Base-by-base conservation (phyloP, 2,888 invertebrate genomes). In the Acleris cristana region DNA sequence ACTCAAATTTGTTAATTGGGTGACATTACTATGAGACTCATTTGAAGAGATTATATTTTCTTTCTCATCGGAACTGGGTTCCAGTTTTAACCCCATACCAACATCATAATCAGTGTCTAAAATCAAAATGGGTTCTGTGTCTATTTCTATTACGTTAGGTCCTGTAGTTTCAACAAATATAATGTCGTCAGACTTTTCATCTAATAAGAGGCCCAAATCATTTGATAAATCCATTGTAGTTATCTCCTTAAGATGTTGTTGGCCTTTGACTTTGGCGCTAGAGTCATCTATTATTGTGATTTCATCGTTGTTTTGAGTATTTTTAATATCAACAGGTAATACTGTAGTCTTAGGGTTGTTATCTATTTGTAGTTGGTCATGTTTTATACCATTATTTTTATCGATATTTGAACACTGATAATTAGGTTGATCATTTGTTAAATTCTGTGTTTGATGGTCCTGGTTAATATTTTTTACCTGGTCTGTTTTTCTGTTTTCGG, bases 201-300 rank as follows among this genome's bases (percentile, higher is more conserved):
- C 14, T 8, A 21, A 10, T 23, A 16, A 30, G 10, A 21, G 6
- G 14, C 52, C 51, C 5, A 49, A 51, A 23, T 6, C 19, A 30
- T 0, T 19, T 7, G 51, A 19, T 18, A 61, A n/a, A 21, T 51
- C 51, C 12, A 18, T 26, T 54, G 54, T 18, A 48, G 45, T 34
- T n/a, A 26, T 14, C n/a, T 23, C 53, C 52, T 45, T 34, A 0
- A 19, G 4, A 19, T 12, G 2, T 26, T 49, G 23, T 16, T 21
- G 18, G 3, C 53, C 34, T 44, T 57, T 64, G 8, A 54, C 14
- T 59, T 54, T 6, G 19, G 34, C 59, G 12, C 21, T 14, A 19
- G 59, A 59, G 26, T 60, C 59, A 3, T 65, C 65, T 40, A 52
- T 64, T 59, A 61, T 65, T 26, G 65, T 69, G 16, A 65, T 23